Evolutionary conservation across 2,113 vertebrate species (phyloP).

Genomic region (Lasiurus borealis): DNA sequence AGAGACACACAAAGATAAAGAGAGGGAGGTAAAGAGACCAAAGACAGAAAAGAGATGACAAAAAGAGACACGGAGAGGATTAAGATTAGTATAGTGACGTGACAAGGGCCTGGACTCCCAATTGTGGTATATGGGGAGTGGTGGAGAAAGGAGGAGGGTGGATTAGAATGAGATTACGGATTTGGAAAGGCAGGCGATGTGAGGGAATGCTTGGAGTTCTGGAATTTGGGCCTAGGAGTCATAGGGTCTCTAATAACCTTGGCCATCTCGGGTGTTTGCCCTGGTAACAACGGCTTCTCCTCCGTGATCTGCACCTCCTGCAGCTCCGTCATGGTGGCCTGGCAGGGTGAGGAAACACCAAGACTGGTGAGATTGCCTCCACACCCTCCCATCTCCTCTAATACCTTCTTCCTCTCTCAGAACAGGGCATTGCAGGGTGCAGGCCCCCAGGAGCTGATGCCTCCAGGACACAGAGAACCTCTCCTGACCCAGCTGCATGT

Average conservation of each 20-base stretch:
- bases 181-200: not conserved
- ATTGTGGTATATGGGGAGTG: not conserved
- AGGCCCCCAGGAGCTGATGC: not conserved
- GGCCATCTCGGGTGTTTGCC: slow-evolving; percentile 68
- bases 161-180: slow-evolving; percentile 13
- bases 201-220: not conserved
- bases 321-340: slow-evolving; percentile 85
- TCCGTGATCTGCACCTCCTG: slow-evolving; percentile 87
- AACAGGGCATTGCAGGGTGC: not conserved
- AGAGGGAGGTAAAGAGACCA: slow-evolving; percentile 3
- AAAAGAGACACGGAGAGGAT: slow-evolving; percentile 74
- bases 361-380: not conserved
- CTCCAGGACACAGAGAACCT: not conserved
- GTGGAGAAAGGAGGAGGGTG: slow-evolving; percentile 1
- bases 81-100: slow-evolving; percentile 69
- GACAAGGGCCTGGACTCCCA: slow-evolving; percentile 56
- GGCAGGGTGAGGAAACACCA: slow-evolving; percentile 34
- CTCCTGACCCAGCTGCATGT: not conserved
- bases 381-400: not conserved
- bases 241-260: slow-evolving; percentile 67
- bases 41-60: slow-evolving; percentile 63
- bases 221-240: not conserved
- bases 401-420: not conserved
- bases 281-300: slow-evolving; percentile 83
- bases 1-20: slow-evolving; percentile 54